Conservation (phyloP, 2,888 invertebrate genomes). For the Eupithecia centaureata region DNA sequence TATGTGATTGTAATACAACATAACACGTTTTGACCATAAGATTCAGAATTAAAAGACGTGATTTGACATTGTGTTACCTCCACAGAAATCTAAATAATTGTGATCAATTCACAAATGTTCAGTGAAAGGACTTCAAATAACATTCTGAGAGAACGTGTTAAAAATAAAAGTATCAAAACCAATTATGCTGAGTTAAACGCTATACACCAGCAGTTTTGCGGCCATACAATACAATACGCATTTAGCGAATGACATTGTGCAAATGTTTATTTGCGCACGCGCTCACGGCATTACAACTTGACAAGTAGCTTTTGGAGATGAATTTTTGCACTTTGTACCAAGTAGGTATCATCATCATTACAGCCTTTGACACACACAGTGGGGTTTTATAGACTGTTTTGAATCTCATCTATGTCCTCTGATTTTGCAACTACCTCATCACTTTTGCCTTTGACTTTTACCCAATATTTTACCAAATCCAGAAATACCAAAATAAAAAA, state of each 20-base stretch:
- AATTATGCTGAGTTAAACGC: constrained; percentile 20
- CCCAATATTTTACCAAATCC: not conserved
- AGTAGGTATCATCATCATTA: not conserved
- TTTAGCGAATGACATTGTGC: constrained; percentile 70
- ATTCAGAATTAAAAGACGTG: too few species aligned
- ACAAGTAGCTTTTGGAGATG: constrained; percentile 44
- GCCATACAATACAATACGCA: constrained; percentile 75
- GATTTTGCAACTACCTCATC: not conserved
- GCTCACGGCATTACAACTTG: constrained; percentile 50
- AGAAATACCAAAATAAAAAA: not conserved
- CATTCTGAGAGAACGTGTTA: too few species aligned
- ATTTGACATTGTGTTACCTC: too few species aligned
- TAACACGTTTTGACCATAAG: too few species aligned
- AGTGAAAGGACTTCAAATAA: too few species aligned
- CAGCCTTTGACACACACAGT: not conserved
- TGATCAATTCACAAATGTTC: too few species aligned
- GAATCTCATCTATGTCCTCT: not conserved
- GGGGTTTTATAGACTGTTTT: not conserved
- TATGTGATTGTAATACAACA: too few species aligned
- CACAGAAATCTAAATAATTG: too few species aligned
- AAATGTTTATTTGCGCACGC: constrained; percentile 69
- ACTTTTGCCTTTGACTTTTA: not conserved
- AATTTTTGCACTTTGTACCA: not conserved
- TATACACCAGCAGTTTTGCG: constrained; percentile 49
- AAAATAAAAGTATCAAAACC: constrained; percentile 56